Base-by-base conservation (phyloP, 64 coral and sea anemone genomes). In the Stichodactyla mertensii region DNA sequence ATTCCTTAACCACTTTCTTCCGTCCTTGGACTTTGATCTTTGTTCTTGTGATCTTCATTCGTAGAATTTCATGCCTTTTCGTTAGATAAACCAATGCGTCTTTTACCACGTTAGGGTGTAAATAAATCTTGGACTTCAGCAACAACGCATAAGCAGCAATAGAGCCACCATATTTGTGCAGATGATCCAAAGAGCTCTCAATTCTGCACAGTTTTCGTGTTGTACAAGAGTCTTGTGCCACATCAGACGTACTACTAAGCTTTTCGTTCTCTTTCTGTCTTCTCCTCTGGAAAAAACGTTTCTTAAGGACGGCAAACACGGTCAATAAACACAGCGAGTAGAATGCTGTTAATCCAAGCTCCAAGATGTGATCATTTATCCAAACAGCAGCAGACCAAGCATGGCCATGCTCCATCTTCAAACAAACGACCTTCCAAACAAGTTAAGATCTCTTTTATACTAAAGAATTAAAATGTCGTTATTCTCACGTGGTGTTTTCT, bases 111-210 rank as follows among this genome's bases (percentile, higher is more conserved):
- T 52, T 82, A n/a, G 58, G 31, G 36, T 70, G 52, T 51, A 92
- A n/a, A 8, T 69, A 23, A 23, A 87, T 61, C 26, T 54, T 82
- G 14, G 85, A 87, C 54, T 82, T 87, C 18, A 92, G 10, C 52
- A 92, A 74, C 31, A 92, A 59, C 54, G 66, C 90, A 87, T 82
- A 52, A 15, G 90, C 27, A 54, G n/a, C 56, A 16, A 92, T 66
- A 31, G 77, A 69, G 24, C 90, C 90, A 31, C 90, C 90, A 82
- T 82, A 92, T 15, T 79, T 83, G 54, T 92, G 90, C 0, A 92
- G n/a, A 52, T 80, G 77, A 27, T 92, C 90, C 14, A 92, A 16
- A 51, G 59, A 31, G 54, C 85, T 92, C 70, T 92, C 90, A 87
- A 74, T 82, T 9, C 20, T 13, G 82, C 85, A 86, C 0, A 92